Evolutionary conservation across 2,113 vertebrate species (phyloP).

Genomic region (Aegotheles bennettii): DNA sequence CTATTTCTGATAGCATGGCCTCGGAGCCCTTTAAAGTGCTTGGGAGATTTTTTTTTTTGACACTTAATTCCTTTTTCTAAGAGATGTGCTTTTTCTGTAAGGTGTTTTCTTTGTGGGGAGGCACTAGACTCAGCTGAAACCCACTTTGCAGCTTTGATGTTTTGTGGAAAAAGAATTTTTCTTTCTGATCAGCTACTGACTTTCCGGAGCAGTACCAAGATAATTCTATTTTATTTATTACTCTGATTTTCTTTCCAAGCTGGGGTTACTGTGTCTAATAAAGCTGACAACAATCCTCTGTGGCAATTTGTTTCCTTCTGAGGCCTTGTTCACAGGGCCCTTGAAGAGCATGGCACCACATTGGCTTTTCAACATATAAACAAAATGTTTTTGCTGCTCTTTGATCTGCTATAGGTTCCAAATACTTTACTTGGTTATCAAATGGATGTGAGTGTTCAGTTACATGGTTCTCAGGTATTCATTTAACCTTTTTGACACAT

Average conservation of each 20-base stretch:
- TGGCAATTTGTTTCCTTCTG: neutral
- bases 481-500: neutral
- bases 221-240: slow-evolving; percentile 1
- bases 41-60: neutral
- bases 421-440: neutral
- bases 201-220: neutral
- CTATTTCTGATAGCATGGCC: neutral
- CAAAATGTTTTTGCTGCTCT: neutral
- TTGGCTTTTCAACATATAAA: neutral
- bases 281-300: neutral
- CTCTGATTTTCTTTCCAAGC: neutral
- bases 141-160: neutral
- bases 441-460: neutral
- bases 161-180: neutral
- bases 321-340: neutral
- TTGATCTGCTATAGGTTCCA: neutral
- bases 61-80: neutral
- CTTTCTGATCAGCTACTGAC: neutral
- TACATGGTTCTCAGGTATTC: neutral
- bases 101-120: neutral
- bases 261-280: neutral
- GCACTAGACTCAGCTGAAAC: neutral
- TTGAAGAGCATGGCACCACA: neutral
- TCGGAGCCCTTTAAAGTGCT: neutral
- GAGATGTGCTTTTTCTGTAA: neutral